Evolutionary conservation across 2,113 vertebrate genomes (phyloP).

Genomic region (rabbit (Oryctolagus cuniculus)): mOryCun1.1 NC_091438.1:34072501-34073000

Average conservation of each 20-base stretch:
- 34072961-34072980: no score
- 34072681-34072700: not conserved
- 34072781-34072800: no score
- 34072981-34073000: no score
- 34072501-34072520: not conserved
- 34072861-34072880: no score
- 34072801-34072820: no score
- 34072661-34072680: not conserved
- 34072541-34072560: not conserved
- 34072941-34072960: no score
- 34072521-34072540: not conserved
- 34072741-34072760: not conserved
- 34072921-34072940: no score
- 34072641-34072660: rapidly evolving
- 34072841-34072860: no score
- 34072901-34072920: no score
- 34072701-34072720: not conserved
- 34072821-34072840: no score
- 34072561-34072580: not conserved
- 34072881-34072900: no score
- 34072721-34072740: not conserved
- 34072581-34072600: not conserved
- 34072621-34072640: rapidly evolving
- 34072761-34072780: no score
- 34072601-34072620: not conserved